Evolutionary conservation across 2,888 invertebrate genomes (phyloP), one percentile per base, ranked within the genome.

Genomic region (Acleris cristana): DNA sequence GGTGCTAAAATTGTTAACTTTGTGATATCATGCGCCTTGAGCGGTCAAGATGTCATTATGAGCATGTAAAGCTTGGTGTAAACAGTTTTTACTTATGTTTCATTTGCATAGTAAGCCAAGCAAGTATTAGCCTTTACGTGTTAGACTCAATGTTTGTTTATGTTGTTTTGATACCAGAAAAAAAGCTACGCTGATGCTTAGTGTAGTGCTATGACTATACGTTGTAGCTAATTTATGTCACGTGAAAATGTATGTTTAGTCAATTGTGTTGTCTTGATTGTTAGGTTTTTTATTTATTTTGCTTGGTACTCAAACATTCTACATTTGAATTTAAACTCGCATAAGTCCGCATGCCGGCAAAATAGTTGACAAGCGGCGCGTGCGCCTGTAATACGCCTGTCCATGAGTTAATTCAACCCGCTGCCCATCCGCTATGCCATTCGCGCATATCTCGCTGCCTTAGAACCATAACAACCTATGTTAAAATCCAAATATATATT

Each of bases 321-420:
- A 10, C 34, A 34, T 40, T 40, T 40, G 14, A 40, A 40, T 40
- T 14, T 40, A 14, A 40, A 40, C 12, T 18, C 26, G 45, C 66
- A 52, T 45, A 61, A 51, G 19, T 54, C 16, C 34, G 48, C 26
- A 34, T 60, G 51, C 21, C 34, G 30, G 34, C 34, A 6, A 23
- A 51, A 66, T 61, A 61, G 61, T 51, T 61, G 66, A 56, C 66
- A 61, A 40, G 61, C 56, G 40, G 44, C 51, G 66, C 55, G 56
- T 56, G 59, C 49, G 26, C 58, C 14, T 57, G 48, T 64, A 52
- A 63, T 30, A 69, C 64, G 70, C 58, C 62, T 71, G 69, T 69
- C 71, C 23, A 57, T 68, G 53, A 56, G 44, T 52, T 72, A 72
- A 72, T 71, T 70, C 66, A 26, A 62, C 56, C 44, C 30, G n/a